phyloP scores from a whole-genome alignment of 30 jellyfish, hydroid and myxozoan genomes.

The Morbakka virulenta region DNA sequence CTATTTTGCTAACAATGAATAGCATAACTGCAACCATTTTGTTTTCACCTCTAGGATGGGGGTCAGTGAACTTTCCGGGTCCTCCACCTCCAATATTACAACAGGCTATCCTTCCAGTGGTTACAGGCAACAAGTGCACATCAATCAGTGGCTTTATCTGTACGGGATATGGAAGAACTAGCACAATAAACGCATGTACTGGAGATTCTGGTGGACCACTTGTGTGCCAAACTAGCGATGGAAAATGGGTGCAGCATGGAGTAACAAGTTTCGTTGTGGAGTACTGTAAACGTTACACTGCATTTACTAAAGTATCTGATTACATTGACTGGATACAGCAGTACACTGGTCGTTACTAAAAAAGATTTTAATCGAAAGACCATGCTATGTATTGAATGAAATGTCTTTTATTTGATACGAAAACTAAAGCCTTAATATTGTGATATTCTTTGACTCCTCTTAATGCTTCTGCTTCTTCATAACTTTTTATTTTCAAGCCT shows the following conservation, averaged over 20 bases:
- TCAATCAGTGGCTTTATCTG: constrained; percentile 45
- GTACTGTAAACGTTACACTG: constrained; percentile 59
- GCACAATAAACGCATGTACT: constrained; percentile 35
- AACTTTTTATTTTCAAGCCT: too few species aligned
- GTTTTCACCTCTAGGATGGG: constrained; percentile 78
- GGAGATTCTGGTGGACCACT: constrained; percentile 57
- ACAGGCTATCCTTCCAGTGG: constrained; percentile 56
- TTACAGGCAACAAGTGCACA: constrained; percentile 30
- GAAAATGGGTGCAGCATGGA: constrained; percentile 59
- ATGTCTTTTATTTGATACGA: too few species aligned
- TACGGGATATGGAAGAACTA: constrained; percentile 59
- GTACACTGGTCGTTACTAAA: not conserved
- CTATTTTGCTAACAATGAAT: too few species aligned
- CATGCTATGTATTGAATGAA: too few species aligned
- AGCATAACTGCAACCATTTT: too few species aligned
- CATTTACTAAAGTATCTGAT: constrained; percentile 46
- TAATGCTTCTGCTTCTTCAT: too few species aligned
- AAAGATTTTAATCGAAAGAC: too few species aligned
- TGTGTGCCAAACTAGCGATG: constrained; percentile 47
- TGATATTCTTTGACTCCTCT: too few species aligned
- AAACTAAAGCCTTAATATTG: too few species aligned
- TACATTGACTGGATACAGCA: constrained; percentile 63
- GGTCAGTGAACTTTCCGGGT: constrained; percentile 49
- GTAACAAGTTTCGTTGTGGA: constrained; percentile 63
- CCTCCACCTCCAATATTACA: constrained; percentile 42